A percentile compares a stretch with the other conserved stretches of the same genome.
phyloP scores from a whole-genome alignment of 2,797 vertebrate genomes.

The Ctenosaura bakeri region DNA sequence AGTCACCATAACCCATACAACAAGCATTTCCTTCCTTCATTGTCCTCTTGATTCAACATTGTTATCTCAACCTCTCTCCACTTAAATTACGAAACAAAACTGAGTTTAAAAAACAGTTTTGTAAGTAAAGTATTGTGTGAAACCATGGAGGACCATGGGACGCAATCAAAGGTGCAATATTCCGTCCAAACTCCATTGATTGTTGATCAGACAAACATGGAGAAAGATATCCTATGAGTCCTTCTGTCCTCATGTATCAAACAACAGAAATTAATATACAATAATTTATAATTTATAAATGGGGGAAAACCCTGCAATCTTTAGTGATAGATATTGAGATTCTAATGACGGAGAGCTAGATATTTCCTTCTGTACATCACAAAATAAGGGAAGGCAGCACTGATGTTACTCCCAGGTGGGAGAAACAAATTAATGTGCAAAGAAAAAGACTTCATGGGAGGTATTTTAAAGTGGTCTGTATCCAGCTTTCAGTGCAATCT shows the following conservation, averaged over 20 bases:
- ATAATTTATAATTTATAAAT: not conserved
- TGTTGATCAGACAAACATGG: slow-evolving; percentile 60
- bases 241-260: not conserved
- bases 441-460: no score
- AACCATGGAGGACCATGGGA: no score
- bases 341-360: not conserved
- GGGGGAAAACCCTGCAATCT: not conserved
- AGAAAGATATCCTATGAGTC: slow-evolving; percentile 45
- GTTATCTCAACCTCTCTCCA: not conserved
- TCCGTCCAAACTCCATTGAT: not conserved
- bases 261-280: not conserved
- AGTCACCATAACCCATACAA: not conserved
- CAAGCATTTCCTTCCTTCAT: not conserved
- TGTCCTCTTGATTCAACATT: not conserved
- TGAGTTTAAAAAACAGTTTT: no score
- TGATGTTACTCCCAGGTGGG: no score
- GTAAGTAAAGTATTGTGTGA: no score
- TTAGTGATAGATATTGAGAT: not conserved
- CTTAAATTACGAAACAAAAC: not conserved
- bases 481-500: no score
- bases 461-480: no score
- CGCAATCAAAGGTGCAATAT: not conserved
- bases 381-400: not conserved
- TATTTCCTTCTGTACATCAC: no score
- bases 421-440: no score